These are phyloP conservation scores for Eurypyga helias DNA, from an alignment of 2,113 vertebrate genomes.

Conservation along the genomic window DNA sequence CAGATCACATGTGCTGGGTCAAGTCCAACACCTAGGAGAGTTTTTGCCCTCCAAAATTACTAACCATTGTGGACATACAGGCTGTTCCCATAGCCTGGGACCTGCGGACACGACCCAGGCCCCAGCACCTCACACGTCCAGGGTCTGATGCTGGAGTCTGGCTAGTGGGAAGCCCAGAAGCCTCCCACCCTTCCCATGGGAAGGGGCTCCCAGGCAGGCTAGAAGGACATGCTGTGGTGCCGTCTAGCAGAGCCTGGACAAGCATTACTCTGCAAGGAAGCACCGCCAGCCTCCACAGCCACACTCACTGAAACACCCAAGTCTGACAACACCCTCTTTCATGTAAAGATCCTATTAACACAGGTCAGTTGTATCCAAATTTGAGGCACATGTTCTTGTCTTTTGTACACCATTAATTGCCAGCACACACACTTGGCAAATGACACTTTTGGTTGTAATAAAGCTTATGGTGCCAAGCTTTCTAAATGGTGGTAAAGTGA, in stretches of 20 bases:
- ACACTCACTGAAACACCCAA: neutral
- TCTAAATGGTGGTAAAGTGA: neutral
- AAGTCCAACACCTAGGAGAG: neutral
- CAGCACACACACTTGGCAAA: neutral
- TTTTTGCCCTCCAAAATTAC: neutral
- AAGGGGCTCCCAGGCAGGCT: fast-evolving
- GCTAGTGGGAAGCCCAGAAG: neutral
- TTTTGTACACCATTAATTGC: neutral
- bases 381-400: neutral
- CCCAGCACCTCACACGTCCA: neutral
- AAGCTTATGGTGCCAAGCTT: neutral
- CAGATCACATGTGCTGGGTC: fast-evolving
- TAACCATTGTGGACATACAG: neutral
- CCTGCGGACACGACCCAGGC: fast-evolving
- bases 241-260: neutral
- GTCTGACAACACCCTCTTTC: neutral
- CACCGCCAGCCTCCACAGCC: neutral
- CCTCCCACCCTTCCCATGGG: fast-evolving
- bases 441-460: neutral
- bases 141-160: fast-evolving
- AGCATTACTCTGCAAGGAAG: neutral
- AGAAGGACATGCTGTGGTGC: fast-evolving
- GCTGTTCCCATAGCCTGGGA: neutral
- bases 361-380: neutral
- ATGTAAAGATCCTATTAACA: neutral